Evolutionary conservation across 2,113 vertebrate species (phyloP).

Genomic region (Okapia johnstoni): DNA sequence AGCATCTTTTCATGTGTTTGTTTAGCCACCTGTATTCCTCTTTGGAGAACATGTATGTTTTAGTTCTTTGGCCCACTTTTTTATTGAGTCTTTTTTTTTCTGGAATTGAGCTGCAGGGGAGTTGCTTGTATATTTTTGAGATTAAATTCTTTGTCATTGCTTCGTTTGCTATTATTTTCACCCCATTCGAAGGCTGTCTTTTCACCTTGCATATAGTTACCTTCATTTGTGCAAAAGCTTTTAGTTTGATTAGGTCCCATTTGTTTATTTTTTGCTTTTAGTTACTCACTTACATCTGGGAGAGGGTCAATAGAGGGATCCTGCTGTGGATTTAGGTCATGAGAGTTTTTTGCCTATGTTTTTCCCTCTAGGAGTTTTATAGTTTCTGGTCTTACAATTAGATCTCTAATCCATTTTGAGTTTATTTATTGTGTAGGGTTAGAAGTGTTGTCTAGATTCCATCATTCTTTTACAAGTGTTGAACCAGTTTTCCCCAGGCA

Average conservation of each 20-base stretch:
- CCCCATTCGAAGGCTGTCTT: not conserved
- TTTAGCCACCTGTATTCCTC: not conserved
- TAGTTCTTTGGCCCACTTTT: not conserved
- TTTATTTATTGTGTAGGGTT: not conserved
- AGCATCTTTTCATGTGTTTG: not conserved
- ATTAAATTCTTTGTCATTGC: not conserved
- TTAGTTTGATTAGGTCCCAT: not conserved
- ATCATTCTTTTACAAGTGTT: not conserved
- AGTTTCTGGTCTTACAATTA: not conserved
- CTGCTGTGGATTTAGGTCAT: not conserved
- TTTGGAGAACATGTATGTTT: not conserved
- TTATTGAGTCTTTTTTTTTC: accelerated
- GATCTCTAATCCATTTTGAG: not conserved
- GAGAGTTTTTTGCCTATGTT: not conserved
- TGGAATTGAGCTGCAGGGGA: not conserved
- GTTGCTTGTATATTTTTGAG: not conserved
- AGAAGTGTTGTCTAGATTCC: not conserved
- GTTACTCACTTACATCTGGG: too few relatives aligned
- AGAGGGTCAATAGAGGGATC: not conserved
- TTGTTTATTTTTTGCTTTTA: not conserved
- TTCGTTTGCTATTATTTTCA: not conserved
- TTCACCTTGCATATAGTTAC: not conserved
- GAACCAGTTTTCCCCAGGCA: not conserved
- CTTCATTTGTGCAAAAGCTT: not conserved
- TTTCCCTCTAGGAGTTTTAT: not conserved